Evolutionary conservation across 2,888 invertebrate species (phyloP), one percentile per base, ranked within the genome.

Genomic region (Athrips mouffetella): DNA sequence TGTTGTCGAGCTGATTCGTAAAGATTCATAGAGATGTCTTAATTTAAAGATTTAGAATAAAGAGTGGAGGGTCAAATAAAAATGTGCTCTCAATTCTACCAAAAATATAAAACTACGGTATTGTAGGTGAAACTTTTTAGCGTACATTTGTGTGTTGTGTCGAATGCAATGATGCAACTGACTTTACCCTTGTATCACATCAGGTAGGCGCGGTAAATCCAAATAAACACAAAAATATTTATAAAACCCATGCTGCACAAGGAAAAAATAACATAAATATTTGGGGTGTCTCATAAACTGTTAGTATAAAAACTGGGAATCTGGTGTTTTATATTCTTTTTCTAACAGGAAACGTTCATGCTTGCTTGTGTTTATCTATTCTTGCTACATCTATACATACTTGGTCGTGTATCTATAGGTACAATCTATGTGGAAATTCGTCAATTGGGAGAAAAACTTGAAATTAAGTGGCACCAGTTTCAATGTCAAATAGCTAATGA

Each of bases 151-250:
- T 89, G 89, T 89, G 89, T 82, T 75, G 87, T 85, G 85, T 84
- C 88, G 87, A 89, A 89, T 81, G 89, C 89, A 89, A 88, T 88
- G 88, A 83, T 89, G 88, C 89, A 89, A 89, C 81, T 89, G 89
- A 89, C 89, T 82, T 75, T 71, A 79, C 76, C 84, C 81, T 77
- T 70, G 66, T 73, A 74, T 76, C 70, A 72, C 73, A 73, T 68
- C 81, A 84, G 83, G 82, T 85, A 80, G 78, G 70, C 73, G 71
- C 72, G 78, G 81, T 85, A 82, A 82, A 82, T 81, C 83, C 78
- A 84, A 86, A 84, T 86, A 87, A 87, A 87, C 85, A 86, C 84
- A 86, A 85, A 75, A 81, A 81, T 81, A 82, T 83, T 80, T 83
- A 82, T 75, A 82, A 87, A 88, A 86, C 85, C 81, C 88, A 87